phyloP scores from a whole-genome alignment of 2,113 vertebrate species.

The Chelonoidis abingdonii region DNA sequence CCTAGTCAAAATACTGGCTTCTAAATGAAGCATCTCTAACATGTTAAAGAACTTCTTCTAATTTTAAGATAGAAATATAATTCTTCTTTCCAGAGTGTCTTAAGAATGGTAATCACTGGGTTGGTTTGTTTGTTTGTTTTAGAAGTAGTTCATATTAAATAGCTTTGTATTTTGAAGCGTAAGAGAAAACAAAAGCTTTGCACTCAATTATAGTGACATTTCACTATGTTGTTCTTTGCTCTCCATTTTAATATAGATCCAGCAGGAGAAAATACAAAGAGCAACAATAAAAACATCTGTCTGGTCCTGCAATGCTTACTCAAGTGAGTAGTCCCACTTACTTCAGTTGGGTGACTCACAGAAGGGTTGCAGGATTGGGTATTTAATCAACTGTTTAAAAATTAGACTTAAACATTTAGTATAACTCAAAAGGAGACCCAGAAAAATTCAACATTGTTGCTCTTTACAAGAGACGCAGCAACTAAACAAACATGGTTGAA shows the following conservation, averaged over 20 bases:
- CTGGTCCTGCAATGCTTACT: neutral
- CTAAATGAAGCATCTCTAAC: neutral
- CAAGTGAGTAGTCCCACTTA: neutral
- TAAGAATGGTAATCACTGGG: neutral
- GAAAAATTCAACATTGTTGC: constrained; percentile 24
- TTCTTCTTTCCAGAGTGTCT: neutral
- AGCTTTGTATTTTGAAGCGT: neutral
- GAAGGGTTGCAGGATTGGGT: neutral
- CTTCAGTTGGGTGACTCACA: neutral
- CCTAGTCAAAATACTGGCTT: neutral
- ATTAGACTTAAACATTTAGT: neutral
- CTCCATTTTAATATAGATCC: constrained; percentile 3
- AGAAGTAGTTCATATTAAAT: neutral
- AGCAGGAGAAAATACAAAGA: neutral
- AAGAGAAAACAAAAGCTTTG: constrained; percentile 9
- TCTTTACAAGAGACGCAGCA: constrained; percentile 42
- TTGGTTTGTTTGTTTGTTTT: neutral
- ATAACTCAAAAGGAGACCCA: neutral
- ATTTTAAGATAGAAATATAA: neutral
- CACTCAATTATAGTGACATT: constrained; percentile 14
- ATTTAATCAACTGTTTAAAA: constrained; percentile 2
- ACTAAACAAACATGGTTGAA: constrained; percentile 71
- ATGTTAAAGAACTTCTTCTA: neutral
- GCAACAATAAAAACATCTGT: neutral
- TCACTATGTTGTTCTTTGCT: neutral